phyloP scores from a whole-genome alignment of 2,888 invertebrate genomes.

The Brenthis hecate region DNA sequence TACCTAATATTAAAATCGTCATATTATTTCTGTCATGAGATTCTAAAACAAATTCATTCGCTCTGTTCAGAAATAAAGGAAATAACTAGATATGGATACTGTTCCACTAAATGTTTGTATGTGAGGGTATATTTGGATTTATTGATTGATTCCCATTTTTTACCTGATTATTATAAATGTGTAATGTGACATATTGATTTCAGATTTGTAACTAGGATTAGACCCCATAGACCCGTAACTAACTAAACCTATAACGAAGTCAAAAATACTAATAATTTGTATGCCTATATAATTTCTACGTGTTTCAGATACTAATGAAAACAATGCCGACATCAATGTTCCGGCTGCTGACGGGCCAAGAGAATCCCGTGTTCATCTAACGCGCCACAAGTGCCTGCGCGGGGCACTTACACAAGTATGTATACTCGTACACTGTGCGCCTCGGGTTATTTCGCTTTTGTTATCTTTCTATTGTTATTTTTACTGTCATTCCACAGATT shows the following conservation, averaged over 20 bases:
- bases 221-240: no score
- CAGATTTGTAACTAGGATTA: no score
- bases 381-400: constrained; percentile 83
- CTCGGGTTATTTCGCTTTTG: neutral
- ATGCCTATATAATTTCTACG: constrained; percentile 10
- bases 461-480: neutral
- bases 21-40: no score
- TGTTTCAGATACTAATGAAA: constrained; percentile 98
- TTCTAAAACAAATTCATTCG: no score
- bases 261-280: neutral
- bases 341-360: constrained; percentile 98
- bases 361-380: constrained; percentile 99
- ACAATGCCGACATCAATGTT: constrained; percentile 99
- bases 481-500: neutral
- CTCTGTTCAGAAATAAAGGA: neutral
- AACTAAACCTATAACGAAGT: no score
- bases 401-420: constrained; percentile 26
- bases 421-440: constrained; percentile 1
- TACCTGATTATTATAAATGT: no score
- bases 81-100: no score
- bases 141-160: no score
- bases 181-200: no score
- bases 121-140: no score
- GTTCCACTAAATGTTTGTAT: no score
- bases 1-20: no score